phyloP scores from a whole-genome alignment of 2,797 vertebrate genomes.

The Bovichtus diacanthus region DNA sequence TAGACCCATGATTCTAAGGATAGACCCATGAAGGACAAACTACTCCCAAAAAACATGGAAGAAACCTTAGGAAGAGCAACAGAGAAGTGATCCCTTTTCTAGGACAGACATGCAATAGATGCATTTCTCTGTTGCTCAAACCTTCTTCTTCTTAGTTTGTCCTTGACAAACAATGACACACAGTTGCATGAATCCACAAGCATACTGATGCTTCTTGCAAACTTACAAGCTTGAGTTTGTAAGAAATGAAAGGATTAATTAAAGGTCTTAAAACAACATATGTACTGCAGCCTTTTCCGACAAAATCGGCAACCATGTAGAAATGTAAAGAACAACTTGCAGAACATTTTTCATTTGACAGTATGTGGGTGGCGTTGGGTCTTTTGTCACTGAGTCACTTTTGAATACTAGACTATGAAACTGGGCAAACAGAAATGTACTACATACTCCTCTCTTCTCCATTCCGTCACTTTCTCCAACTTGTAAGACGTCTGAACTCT shows the following conservation, averaged over 20 bases:
- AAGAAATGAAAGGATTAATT: neutral
- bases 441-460: neutral
- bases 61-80: neutral
- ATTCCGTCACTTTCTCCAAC: constrained; percentile 16
- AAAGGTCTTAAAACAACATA: neutral
- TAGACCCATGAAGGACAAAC: neutral
- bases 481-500: constrained; percentile 23
- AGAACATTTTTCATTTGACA: constrained; percentile 11
- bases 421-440: neutral
- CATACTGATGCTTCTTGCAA: neutral
- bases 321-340: neutral
- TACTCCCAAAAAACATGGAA: neutral
- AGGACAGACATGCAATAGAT: neutral
- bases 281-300: neutral
- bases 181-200: neutral
- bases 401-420: neutral
- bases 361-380: neutral
- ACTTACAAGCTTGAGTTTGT: neutral
- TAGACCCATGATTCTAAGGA: neutral
- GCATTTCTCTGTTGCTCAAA: constrained; percentile 5
- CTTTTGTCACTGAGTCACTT: neutral
- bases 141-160: constrained; percentile 35
- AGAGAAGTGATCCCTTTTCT: neutral
- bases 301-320: neutral
- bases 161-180: constrained; percentile 15